phyloP scores from a whole-genome alignment of 1,140 invertebrate genomes.

The Zaprionus nigranus region DNA sequence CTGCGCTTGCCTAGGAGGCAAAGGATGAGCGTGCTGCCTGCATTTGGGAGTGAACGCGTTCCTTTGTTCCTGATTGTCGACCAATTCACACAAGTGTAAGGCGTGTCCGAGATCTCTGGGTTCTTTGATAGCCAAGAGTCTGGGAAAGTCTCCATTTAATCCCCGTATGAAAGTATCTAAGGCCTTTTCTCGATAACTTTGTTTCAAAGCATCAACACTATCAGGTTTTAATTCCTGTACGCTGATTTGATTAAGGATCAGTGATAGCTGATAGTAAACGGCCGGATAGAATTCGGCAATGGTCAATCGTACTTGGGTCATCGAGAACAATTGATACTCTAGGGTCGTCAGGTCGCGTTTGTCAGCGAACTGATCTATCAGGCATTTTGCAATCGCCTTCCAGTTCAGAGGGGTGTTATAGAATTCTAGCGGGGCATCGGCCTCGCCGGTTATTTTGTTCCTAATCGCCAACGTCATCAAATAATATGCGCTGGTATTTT shows the following conservation, averaged over 20 bases:
- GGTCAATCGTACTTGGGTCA: constrained; percentile 1
- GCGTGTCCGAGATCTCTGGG: neutral
- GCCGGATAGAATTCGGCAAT: constrained; percentile 2
- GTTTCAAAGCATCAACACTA: neutral
- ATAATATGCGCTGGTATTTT: constrained; percentile 10
- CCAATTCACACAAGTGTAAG: constrained; percentile 6
- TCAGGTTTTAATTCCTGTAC: neutral
- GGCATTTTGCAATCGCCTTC: constrained; percentile 11
- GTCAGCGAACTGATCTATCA: neutral
- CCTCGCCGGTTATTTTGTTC: constrained; percentile 3
- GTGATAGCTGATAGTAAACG: constrained; percentile 4
- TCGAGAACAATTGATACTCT: neutral
- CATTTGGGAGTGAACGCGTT: neutral
- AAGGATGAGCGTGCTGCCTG: neutral
- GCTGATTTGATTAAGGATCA: constrained; percentile 6
- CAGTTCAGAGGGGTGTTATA: constrained; percentile 10
- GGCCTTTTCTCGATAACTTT: neutral
- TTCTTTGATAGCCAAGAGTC: constrained; percentile 9
- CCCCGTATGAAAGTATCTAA: neutral
- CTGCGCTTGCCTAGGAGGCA: neutral
- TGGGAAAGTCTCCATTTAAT: neutral
- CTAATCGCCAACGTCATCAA: constrained; percentile 11
- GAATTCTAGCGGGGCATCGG: constrained; percentile 3
- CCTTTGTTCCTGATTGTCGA: constrained; percentile 10
- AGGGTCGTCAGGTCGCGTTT: constrained; percentile 3